Conservation (phyloP, 2,113 vertebrate species). For the Tachysurus fulvidraco region DNA sequence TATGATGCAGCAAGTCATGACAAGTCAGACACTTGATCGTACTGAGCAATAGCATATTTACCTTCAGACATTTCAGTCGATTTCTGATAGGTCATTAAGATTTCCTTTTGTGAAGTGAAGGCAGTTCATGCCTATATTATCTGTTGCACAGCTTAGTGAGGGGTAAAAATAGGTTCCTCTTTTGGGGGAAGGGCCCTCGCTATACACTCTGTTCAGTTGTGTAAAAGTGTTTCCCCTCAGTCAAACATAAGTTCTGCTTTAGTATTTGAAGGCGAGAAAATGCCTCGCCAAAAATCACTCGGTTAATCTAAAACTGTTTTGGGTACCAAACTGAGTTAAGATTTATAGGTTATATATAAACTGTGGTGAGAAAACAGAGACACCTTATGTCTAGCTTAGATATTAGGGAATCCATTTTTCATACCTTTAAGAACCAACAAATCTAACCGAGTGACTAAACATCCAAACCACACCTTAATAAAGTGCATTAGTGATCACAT, state of each 20-base stretch:
- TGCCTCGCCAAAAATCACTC: background rate
- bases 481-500: background rate
- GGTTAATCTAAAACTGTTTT: background rate
- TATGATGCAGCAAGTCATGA: background rate
- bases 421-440: background rate
- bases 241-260: conserved; percentile 4
- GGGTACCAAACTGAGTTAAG: background rate
- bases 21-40: background rate
- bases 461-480: background rate
- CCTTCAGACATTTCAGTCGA: background rate
- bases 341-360: background rate
- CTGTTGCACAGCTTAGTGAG: conserved; percentile 48
- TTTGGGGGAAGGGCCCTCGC: conserved; percentile 45
- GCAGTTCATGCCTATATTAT: conserved; percentile 50
- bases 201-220: conserved; percentile 32
- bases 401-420: background rate
- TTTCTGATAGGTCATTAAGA: background rate
- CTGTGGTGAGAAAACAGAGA: background rate
- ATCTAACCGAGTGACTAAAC: background rate
- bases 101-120: conserved; percentile 40
- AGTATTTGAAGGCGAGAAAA: background rate
- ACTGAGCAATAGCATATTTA: background rate
- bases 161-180: conserved; percentile 51
- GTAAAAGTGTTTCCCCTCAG: conserved; percentile 27
- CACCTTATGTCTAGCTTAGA: background rate